These are phyloP conservation scores for Poecile montanus DNA, from an alignment of 2,797 vertebrate genomes.

Conservation along the genomic window DNA sequence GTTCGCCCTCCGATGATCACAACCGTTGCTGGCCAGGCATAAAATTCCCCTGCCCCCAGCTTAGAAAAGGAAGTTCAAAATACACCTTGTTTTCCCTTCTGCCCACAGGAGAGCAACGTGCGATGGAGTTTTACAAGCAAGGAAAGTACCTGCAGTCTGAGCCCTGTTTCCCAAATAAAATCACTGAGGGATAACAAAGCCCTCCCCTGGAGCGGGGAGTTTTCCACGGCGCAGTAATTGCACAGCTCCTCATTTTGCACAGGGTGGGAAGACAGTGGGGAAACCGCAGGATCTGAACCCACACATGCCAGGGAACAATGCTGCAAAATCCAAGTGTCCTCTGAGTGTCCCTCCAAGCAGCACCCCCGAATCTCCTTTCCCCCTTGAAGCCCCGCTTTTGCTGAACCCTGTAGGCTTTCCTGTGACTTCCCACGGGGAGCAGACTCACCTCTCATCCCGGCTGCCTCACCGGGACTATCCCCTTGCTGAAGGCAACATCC, in stretches of 20 bases:
- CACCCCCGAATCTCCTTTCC: background rate
- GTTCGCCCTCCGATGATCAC: background rate
- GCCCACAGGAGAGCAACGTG: background rate
- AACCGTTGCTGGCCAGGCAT: background rate
- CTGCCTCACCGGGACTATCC: background rate
- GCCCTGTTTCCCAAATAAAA: background rate
- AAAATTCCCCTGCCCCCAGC: background rate
- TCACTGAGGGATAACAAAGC: background rate
- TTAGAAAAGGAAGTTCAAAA: constrained; percentile 13
- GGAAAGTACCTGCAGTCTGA: constrained; percentile 43
- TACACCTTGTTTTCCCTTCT: background rate
- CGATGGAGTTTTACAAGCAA: background rate
- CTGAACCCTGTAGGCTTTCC: fast-evolving
- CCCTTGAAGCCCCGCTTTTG: background rate
- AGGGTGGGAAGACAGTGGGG: fast-evolving
- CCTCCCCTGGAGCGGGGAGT: background rate
- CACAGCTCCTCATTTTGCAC: background rate
- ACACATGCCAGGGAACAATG: fast-evolving
- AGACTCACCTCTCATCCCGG: constrained; percentile 5
- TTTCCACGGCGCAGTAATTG: background rate
- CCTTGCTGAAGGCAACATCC: background rate
- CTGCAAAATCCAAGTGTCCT: background rate
- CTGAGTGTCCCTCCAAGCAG: background rate
- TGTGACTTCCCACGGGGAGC: background rate
- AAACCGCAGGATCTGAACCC: fast-evolving